Base-by-base conservation (phyloP, 2,113 vertebrate genomes). In the Mastomys natalensis region DNA sequence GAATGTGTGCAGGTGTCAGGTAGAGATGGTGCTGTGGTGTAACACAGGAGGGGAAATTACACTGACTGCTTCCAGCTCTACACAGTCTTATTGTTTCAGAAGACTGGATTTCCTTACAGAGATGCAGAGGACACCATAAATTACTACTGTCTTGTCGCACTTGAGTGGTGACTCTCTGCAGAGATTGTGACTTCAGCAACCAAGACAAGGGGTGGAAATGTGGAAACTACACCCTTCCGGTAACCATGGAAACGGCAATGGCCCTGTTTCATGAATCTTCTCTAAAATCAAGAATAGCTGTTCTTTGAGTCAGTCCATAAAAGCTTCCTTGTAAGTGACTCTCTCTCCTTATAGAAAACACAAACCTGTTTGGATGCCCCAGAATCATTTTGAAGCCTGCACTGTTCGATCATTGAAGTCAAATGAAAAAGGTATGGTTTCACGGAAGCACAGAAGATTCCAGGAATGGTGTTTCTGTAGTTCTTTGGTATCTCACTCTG, bases 21-120 rank as follows among this genome's bases (percentile, higher is more conserved):
- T 70, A 10, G 26, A 16, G 22, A n/a, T 1, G 3, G 15, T 15
- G 13, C 5, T 45, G 12, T 12, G n/a, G 19, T 66, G 1, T 0
- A 9, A 1, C 7, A 11, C 8, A 19, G 4, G 11, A 53, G 60
- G 43, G 15, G 48, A 43, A 55, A 53, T 24, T 55, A 17, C 26
- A 53, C 12, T 0, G 53, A n/a, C 40, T 19, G 17, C 16, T 34
- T 66, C 31, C 16, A 34, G 29, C 16, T 37, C 43, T 86, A 6
- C 29, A 34, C 29, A 86, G 16, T 66, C 29, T 66, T 86, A 34
- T 21, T 45, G 58, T 37, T 84, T 78, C 26, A 51, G 87, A 72
- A 76, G 70, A 34, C 26, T 19, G 74, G 62, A 53, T 62, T 26
- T 22, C 43, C 45, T 19, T 29, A 45, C 70, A 77, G 89, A 68